phyloP scores from a whole-genome alignment of 53 echinoderm and acorn worm species.

The Arbacia lixula region DNA sequence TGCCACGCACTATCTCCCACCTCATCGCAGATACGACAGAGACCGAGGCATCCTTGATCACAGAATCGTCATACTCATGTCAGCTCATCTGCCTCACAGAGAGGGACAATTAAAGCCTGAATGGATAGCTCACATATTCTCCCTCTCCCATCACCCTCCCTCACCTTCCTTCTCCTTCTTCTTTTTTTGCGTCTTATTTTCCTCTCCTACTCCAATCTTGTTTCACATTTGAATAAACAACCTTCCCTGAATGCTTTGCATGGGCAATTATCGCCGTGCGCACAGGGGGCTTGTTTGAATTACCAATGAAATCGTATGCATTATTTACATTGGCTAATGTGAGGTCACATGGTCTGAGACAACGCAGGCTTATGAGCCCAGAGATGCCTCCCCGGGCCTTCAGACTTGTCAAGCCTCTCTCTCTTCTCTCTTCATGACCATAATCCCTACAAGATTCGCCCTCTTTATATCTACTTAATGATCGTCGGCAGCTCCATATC shows the following conservation, averaged over 20 bases:
- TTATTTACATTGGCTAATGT: conserved; percentile 77
- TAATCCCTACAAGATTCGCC: conserved; percentile 26
- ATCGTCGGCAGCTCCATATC: not conserved
- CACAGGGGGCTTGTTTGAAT: conserved; percentile 59
- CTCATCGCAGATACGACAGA: no score
- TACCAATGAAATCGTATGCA: conserved; percentile 69
- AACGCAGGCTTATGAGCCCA: not conserved
- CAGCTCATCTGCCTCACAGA: no score
- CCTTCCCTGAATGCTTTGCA: conserved; percentile 57
- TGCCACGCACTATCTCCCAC: no score
- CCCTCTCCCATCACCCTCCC: no score
- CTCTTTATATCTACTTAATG: conserved; percentile 43
- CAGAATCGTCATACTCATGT: no score
- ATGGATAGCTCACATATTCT: no score
- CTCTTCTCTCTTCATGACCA: conserved; percentile 4
- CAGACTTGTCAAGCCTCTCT: not conserved
- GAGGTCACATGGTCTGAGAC: conserved; percentile 12
- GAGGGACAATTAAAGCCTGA: no score
- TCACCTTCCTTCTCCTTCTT: not conserved
- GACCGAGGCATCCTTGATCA: no score
- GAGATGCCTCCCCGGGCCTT: not conserved
- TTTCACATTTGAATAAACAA: conserved; percentile 83
- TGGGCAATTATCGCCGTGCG: conserved; percentile 72
- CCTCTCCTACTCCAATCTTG: conserved; percentile 40
- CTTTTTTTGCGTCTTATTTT: not conserved